Percentiles rank a stretch among this genome's conserved stretches.
Conservation (phyloP, 2,113 vertebrate species). For the Gnathochromis pfefferi region DNA sequence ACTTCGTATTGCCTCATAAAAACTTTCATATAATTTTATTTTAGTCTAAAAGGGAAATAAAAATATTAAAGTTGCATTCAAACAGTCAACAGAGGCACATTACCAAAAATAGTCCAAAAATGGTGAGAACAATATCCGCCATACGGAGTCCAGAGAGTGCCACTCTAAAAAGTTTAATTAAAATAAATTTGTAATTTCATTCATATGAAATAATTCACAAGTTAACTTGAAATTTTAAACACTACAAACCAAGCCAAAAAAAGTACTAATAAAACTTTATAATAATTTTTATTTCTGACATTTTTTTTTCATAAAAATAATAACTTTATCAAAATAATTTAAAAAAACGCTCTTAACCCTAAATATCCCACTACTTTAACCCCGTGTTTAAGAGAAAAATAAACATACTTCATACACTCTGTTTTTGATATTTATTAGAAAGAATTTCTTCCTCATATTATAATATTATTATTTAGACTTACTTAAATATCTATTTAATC, state of each 20-base stretch:
- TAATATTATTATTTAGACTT: neutral
- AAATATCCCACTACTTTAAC: neutral
- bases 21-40: neutral
- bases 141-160: neutral
- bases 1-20: neutral
- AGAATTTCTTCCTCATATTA: neutral
- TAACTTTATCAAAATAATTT: neutral
- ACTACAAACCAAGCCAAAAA: neutral
- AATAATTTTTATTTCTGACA: neutral
- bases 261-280: neutral
- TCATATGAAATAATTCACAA: neutral
- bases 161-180: neutral
- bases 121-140: neutral
- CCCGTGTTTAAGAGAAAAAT: neutral
- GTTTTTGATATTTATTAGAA: neutral
- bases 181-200: neutral
- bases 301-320: neutral
- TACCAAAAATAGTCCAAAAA: neutral
- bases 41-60: neutral
- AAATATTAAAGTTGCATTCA: neutral
- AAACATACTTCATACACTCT: neutral
- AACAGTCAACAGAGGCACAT: neutral
- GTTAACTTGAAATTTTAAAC: neutral
- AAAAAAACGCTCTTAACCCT: neutral
- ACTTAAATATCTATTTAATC: neutral